phyloP scores from a whole-genome alignment of 2,797 vertebrate species.

The Arrhamphus sclerolepis region DNA sequence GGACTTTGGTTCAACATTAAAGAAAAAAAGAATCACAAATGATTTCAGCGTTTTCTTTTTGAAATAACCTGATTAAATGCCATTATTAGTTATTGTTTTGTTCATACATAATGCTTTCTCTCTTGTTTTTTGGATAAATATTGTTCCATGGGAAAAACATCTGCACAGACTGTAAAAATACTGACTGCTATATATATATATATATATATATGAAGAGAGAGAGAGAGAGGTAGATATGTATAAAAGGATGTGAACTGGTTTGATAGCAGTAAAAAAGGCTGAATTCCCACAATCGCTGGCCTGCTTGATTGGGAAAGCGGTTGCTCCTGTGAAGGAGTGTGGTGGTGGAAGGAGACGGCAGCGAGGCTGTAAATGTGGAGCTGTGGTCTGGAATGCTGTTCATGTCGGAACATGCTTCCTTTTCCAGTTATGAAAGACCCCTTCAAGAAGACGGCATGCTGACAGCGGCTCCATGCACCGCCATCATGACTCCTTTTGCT shows the following conservation, averaged over 20 bases:
- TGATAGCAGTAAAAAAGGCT: constrained; percentile 20
- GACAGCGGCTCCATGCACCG: constrained; percentile 53
- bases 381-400: constrained; percentile 80
- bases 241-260: no score
- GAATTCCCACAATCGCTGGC: constrained; percentile 1
- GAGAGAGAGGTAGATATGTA: no score
- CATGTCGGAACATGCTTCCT: constrained; percentile 80
- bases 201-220: no score
- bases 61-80: background rate
- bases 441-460: constrained; percentile 68
- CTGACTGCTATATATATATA: no score
- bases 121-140: no score
- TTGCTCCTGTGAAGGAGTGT: constrained; percentile 34
- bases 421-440: constrained; percentile 82
- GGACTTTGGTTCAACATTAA: background rate
- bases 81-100: no score
- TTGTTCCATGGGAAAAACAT: no score
- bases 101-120: no score
- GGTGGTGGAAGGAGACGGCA: constrained; percentile 51
- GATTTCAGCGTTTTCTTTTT: background rate
- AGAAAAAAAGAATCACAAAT: background rate
- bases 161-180: no score
- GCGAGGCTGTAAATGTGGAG: constrained; percentile 71
- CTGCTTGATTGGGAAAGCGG: constrained; percentile 11
- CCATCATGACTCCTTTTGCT: constrained; percentile 35